Conservation (phyloP, 2,113 vertebrate genomes). For the Tachysurus fulvidraco region DNA sequence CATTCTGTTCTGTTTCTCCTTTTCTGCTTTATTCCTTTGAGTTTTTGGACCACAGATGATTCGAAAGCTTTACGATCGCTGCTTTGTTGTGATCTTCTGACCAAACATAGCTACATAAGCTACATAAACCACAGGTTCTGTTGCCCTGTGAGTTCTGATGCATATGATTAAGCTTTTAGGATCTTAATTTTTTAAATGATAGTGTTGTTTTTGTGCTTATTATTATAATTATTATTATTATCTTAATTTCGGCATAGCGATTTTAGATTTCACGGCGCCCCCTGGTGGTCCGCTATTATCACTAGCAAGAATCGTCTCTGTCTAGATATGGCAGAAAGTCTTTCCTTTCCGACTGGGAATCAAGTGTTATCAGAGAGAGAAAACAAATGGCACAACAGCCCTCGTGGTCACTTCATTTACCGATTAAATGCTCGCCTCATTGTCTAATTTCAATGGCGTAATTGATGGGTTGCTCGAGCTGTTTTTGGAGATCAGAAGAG, state of each 20-base stretch:
- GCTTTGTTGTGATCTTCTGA: not conserved
- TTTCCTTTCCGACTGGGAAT: conserved; percentile 28
- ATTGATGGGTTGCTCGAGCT: conserved; percentile 19
- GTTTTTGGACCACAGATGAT: not conserved
- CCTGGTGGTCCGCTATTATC: not conserved
- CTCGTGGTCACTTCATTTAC: conserved; percentile 22
- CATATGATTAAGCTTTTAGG: not conserved
- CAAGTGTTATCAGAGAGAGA: conserved; percentile 19
- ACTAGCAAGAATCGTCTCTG: not conserved
- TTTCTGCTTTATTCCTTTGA: not conserved
- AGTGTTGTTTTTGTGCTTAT: not conserved
- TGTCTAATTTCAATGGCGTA: not conserved
- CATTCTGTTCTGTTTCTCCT: not conserved
- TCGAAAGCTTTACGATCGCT: not conserved
- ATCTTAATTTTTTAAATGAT: not conserved
- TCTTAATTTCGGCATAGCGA: not conserved
- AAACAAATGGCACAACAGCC: conserved; percentile 32
- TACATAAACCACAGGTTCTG: not conserved
- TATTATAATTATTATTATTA: too few relatives aligned
- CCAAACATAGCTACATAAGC: not conserved
- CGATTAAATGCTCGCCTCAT: conserved; percentile 23
- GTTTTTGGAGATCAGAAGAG: conserved; percentile 22
- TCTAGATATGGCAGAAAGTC: conserved; percentile 18
- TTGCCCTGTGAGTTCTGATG: not conserved
- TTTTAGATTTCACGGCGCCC: not conserved